These are phyloP conservation scores for Seriola quinqueradiata DNA, from an alignment of 2,113 vertebrate species.

Conservation along the genomic window DNA sequence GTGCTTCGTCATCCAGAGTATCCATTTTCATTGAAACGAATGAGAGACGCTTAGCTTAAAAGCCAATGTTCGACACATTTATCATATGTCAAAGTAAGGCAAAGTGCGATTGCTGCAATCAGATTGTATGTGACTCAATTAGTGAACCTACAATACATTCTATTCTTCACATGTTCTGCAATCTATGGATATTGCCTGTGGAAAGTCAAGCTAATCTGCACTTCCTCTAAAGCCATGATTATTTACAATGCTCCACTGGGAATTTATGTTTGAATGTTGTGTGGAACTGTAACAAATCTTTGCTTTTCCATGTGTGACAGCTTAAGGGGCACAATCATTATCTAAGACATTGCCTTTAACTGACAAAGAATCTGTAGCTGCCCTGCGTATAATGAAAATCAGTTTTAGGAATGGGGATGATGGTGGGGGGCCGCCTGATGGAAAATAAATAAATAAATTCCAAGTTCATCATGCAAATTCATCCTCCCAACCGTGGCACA, in stretches of 20 bases:
- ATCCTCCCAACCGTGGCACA: constrained; percentile 89
- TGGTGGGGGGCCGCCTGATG: constrained; percentile 63
- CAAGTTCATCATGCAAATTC: constrained; percentile 94
- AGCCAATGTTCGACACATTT: constrained; percentile 46
- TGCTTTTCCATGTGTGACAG: constrained; percentile 70
- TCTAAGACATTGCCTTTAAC: constrained; percentile 74
- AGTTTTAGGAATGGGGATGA: constrained; percentile 62
- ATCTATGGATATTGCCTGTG: constrained; percentile 61
- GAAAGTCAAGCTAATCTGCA: constrained; percentile 46
- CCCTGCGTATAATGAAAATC: constrained; percentile 73
- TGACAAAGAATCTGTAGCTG: constrained; percentile 70
- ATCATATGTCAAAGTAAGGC: constrained; percentile 51
- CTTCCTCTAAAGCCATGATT: constrained; percentile 46
- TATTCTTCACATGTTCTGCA: constrained; percentile 46
- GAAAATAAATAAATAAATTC: constrained; percentile 83
- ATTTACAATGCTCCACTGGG: constrained; percentile 34
- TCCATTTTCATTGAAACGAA: constrained; percentile 56
- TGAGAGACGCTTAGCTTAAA: constrained; percentile 46
- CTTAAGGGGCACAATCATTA: constrained; percentile 76
- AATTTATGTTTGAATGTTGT: constrained; percentile 65
- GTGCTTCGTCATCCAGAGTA: constrained; percentile 37
- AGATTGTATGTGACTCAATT: constrained; percentile 62
- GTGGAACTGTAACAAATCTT: constrained; percentile 72
- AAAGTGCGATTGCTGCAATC: constrained; percentile 62
- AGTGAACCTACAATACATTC: constrained; percentile 32